Percentiles rank a stretch among this genome's conserved stretches.
phyloP scores from a whole-genome alignment of 2,113 vertebrate genomes.

The Spilogale gracilis region DNA sequence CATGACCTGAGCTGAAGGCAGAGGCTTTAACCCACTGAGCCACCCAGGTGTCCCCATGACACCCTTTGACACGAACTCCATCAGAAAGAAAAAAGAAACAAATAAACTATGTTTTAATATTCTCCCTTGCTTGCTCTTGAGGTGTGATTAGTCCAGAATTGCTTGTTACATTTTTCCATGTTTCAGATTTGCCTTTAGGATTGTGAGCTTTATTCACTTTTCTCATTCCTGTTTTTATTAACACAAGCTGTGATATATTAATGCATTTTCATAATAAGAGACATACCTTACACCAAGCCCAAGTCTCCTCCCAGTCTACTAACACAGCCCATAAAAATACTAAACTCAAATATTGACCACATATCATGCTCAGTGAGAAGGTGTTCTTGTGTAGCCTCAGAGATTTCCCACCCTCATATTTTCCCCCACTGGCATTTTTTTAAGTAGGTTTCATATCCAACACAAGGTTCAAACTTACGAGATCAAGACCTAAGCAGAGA shows the following conservation, averaged over 20 bases:
- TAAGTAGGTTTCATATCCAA: background rate
- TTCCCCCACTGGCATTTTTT: background rate
- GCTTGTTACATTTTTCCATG: background rate
- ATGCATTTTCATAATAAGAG: background rate
- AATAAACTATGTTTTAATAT: background rate
- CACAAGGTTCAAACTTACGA: background rate
- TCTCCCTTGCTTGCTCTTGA: background rate
- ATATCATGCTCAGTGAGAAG: background rate
- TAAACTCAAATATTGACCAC: background rate
- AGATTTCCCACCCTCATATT: background rate
- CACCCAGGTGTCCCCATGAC: too few species aligned
- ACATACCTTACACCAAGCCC: background rate
- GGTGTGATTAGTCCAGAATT: background rate
- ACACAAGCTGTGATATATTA: background rate
- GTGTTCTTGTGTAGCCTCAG: background rate
- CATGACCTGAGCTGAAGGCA: too few species aligned
- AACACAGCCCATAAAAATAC: background rate
- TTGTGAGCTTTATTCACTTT: background rate
- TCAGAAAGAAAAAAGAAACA: background rate
- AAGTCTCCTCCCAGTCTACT: background rate
- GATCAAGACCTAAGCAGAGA: background rate
- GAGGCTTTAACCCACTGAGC: too few species aligned
- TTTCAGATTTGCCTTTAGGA: background rate
- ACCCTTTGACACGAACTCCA: background rate
- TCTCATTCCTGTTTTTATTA: background rate